Evolutionary conservation across 2,888 invertebrate genomes (phyloP).

Genomic region (Lasiommata megera): DNA sequence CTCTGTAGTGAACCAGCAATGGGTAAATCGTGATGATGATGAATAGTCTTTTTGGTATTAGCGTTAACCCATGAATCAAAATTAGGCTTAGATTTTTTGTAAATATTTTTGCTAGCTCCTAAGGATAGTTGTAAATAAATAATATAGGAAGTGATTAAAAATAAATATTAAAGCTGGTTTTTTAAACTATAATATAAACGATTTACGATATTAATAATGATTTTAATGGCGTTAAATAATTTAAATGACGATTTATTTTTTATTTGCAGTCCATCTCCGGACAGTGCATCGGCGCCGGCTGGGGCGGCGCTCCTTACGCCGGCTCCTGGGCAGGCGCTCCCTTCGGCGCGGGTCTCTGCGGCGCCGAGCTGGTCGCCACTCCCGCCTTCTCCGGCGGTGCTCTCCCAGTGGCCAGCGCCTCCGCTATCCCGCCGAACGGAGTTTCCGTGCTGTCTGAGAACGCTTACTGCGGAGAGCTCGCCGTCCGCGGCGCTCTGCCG

Average conservation of each 20-base stretch:
- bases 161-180: no score
- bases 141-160: no score
- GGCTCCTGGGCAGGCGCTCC: background rate
- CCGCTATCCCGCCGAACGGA: slow-evolving; percentile 39
- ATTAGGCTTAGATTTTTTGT: no score
- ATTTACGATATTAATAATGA: background rate
- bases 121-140: no score
- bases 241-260: background rate
- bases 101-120: no score
- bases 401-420: slow-evolving; percentile 40
- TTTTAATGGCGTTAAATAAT: background rate
- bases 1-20: no score
- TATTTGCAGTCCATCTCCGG: slow-evolving; percentile 34
- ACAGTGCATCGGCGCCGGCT: slow-evolving; percentile 25
- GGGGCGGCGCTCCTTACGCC: background rate
- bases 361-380: slow-evolving; percentile 26
- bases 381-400: slow-evolving; percentile 35
- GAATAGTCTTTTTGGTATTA: no score
- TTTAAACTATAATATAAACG: background rate
- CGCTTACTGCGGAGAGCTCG: slow-evolving; percentile 40
- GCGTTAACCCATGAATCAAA: no score
- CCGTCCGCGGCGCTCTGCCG: slow-evolving; percentile 36
- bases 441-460: slow-evolving; percentile 43
- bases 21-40: no score
- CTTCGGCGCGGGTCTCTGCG: slow-evolving; percentile 20